Evolutionary conservation across 2,888 invertebrate genomes (phyloP), one percentile per base, ranked within the genome.

Genomic region (Lasioglossum lativentre): DNA sequence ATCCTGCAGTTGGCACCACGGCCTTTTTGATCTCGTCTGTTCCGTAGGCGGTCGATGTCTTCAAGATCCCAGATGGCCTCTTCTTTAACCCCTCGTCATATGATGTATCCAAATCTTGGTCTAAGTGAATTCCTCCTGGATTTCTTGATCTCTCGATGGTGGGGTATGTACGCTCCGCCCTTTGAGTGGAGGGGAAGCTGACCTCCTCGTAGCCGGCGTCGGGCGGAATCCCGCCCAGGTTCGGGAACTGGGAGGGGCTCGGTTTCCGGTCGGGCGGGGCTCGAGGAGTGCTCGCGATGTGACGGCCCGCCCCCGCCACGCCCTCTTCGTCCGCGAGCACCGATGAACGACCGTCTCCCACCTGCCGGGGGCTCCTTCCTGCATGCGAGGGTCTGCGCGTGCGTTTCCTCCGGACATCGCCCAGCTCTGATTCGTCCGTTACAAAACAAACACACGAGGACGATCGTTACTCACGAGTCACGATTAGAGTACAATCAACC

Each of bases 321-420:
- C 45, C 71, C 14, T 88, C 89, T 76, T 89, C 85, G 27, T 80
- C 47, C 73, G 80, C 42, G 40, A 85, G 78, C 56, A 80, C 80
- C 59, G 87, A 66, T 75, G 88, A 75, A 82, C 89, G 91, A 80
- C 82, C 86, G 82, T 90, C 90, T 70, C 90, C 93, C 78, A 90
- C 88, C 85, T 93, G 93, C 80, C 93, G 92, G 82, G 94, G 92
- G 89, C 93, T 93, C 92, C 94, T 94, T 89, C 93, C 93, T 90
- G 94, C 93, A 92, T 95, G 95, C 90, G 95, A 91, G 90, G 94
- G 93, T 91, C 94, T 94, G 90, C 94, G 95, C 88, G 93, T 93
- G 77, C 94, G 95, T 90, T 94, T 95, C 93, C 93, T 94, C 92
- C 95, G 94, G 93, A 95, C 92, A 88, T 95, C 95, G 90, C 93